Conservation (phyloP, 2,797 vertebrate genomes). For the Sitta carolinensis region DNA sequence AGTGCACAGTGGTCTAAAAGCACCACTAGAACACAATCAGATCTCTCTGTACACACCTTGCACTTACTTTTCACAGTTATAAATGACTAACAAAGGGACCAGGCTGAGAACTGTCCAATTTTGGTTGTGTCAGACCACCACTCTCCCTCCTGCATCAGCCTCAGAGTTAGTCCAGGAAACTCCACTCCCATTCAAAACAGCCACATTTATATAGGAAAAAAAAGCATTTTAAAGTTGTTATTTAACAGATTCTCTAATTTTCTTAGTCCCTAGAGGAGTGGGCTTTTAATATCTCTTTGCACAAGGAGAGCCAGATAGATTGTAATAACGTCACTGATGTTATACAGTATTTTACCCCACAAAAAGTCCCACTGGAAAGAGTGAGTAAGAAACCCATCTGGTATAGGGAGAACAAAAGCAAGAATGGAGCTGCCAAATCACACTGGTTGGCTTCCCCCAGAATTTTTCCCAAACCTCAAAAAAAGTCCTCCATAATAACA, state of each 20-base stretch:
- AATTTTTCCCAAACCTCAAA: neutral
- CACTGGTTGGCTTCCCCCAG: neutral
- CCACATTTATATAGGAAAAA: neutral
- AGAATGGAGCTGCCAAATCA: neutral
- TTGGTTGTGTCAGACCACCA: neutral
- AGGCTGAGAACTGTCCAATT: neutral
- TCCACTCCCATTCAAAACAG: neutral
- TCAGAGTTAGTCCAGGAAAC: neutral
- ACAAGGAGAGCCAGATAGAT: neutral
- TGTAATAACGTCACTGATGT: neutral
- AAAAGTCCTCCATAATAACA: neutral
- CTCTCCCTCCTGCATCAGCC: neutral
- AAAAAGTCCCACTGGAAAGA: conserved; percentile 22
- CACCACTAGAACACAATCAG: neutral
- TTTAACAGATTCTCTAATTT: neutral
- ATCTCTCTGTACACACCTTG: neutral
- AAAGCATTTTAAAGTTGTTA: neutral
- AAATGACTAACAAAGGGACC: neutral
- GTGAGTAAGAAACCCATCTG: neutral
- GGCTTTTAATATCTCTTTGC: neutral
- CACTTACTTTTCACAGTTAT: neutral
- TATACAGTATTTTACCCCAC: conserved; percentile 10
- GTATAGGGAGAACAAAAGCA: neutral
- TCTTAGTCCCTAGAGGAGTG: neutral
- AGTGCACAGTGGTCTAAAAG: conserved; percentile 5